A percentile compares a stretch with the other conserved stretches of the same genome.
phyloP scores from a whole-genome alignment of 1,140 invertebrate genomes.

The Latrodectus geometricus region DNA sequence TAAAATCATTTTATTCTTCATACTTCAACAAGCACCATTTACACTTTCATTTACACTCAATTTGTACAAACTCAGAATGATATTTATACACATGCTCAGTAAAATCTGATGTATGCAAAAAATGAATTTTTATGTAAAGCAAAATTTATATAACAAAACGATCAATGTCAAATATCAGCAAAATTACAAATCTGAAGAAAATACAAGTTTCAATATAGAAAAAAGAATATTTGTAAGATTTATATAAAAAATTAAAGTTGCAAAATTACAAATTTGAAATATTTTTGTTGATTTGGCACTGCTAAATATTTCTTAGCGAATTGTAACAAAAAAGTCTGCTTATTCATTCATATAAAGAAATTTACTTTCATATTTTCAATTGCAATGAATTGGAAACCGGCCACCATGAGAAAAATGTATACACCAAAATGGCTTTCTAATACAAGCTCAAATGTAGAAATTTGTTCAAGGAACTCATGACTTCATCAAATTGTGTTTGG shows the following conservation, averaged over 20 bases:
- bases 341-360: background rate
- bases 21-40: conserved; percentile 34
- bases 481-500: conserved; percentile 21
- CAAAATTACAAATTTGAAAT: background rate
- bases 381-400: background rate
- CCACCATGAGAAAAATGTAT: background rate
- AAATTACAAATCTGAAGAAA: background rate
- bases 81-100: conserved; percentile 34
- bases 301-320: background rate
- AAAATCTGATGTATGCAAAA: conserved; percentile 33
- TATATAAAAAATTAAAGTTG: background rate
- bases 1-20: conserved; percentile 52
- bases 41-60: conserved; percentile 28
- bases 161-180: background rate
- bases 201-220: background rate
- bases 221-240: background rate
- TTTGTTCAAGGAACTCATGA: background rate
- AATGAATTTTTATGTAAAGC: conserved; percentile 3
- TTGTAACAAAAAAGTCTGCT: background rate
- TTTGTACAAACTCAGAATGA: conserved; percentile 36
- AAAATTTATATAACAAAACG: conserved; percentile 3
- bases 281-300: background rate
- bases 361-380: background rate
- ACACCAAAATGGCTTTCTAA: background rate
- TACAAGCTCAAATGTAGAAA: background rate